Percentiles rank a stretch among this genome's conserved stretches.
Evolutionary conservation across 2,113 vertebrate species (phyloP).

Genomic region (Girardinichthys multiradiatus): DNA sequence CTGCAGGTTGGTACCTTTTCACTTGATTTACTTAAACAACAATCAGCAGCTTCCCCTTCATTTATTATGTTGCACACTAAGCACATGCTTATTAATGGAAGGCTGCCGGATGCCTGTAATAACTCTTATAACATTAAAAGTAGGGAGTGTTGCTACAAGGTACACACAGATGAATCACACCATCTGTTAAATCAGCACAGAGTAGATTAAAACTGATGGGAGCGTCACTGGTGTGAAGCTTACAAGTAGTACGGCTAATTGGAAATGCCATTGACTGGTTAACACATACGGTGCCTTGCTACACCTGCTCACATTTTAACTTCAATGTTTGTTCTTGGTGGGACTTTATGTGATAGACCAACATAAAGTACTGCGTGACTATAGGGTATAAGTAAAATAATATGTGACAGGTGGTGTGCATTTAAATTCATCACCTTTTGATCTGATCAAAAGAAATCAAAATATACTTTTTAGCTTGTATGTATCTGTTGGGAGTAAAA

Average conservation of each 20-base stretch:
- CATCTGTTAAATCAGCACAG: constrained; percentile 79
- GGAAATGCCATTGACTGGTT: constrained; percentile 48
- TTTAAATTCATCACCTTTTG: background rate
- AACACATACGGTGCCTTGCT: background rate
- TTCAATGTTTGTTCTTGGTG: background rate
- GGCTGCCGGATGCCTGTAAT: background rate
- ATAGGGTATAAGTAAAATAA: too few species aligned
- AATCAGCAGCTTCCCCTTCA: too few species aligned
- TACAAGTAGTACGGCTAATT: constrained; percentile 52
- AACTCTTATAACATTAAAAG: constrained; percentile 45
- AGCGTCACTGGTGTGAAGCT: constrained; percentile 42
- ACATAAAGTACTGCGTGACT: background rate
- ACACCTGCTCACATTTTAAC: background rate
- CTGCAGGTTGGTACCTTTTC: too few species aligned
- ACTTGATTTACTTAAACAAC: too few species aligned
- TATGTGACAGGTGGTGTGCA: background rate
- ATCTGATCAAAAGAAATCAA: background rate
- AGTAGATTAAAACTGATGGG: constrained; percentile 71
- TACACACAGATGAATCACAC: constrained; percentile 42
- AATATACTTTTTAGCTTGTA: too few species aligned
- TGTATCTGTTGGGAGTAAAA: too few species aligned
- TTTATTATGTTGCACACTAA: constrained; percentile 2
- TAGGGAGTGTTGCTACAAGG: constrained; percentile 29
- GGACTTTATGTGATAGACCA: background rate
- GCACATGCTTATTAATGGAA: background rate